Conservation (phyloP, 2,888 invertebrate genomes). For the Microctonus aethiopoides region DNA sequence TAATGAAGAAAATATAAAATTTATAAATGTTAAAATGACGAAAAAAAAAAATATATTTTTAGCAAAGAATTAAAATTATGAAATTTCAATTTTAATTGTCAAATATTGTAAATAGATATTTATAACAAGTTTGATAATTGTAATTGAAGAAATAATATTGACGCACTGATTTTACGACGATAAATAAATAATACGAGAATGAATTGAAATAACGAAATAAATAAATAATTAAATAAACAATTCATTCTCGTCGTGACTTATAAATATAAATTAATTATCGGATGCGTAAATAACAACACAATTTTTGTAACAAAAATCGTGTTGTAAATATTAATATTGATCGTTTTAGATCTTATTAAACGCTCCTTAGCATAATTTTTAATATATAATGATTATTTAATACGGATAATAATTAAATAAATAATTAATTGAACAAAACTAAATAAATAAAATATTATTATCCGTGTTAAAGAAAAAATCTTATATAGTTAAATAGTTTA, state of each 20-base stretch:
- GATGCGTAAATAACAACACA: neutral
- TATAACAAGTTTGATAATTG: too few relatives aligned
- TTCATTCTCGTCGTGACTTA: neutral
- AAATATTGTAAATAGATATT: too few relatives aligned
- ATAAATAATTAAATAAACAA: neutral
- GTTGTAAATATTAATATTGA: constrained; percentile 24
- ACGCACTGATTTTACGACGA: neutral
- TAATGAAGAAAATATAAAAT: too few relatives aligned
- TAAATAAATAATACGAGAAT: neutral
- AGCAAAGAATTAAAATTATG: neutral
- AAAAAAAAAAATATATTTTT: neutral
- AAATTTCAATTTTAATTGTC: neutral
- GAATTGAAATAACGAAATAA: neutral
- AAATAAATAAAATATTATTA: constrained; percentile 30
- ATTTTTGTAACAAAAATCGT: constrained; percentile 21
- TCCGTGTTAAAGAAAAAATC: constrained; percentile 28
- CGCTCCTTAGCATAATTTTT: constrained; percentile 42
- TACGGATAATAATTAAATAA: neutral
- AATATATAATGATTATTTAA: neutral
- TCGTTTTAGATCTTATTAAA: constrained; percentile 35
- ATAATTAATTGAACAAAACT: too few relatives aligned
- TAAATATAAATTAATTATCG: neutral
- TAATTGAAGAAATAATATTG: neutral
- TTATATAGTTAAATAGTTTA: constrained; percentile 18
- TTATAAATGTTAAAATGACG: too few relatives aligned